Percentiles rank a stretch among this genome's conserved stretches.
These are phyloP conservation scores for Conus betulinus DNA, from an alignment of 1,140 invertebrate genomes.

Conservation along the genomic window DNA sequence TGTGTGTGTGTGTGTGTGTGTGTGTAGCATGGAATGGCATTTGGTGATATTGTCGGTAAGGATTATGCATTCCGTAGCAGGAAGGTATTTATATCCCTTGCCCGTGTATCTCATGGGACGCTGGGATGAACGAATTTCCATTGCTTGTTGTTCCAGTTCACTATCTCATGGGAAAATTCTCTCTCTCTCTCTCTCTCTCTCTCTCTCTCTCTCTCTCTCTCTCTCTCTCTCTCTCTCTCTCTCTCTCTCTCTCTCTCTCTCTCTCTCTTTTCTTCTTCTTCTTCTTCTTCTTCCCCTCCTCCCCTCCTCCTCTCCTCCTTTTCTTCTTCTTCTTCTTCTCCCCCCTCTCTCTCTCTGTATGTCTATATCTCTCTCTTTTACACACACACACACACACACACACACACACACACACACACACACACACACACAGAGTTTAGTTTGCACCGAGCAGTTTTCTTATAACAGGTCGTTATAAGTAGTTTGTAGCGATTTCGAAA, in stretches of 20 bases:
- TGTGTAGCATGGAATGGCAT: not conserved
- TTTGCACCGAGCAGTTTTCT: no score
- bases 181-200: not conserved
- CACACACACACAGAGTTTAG: no score
- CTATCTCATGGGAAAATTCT: not conserved
- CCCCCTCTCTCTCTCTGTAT: no score
- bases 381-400: no score
- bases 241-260: not conserved
- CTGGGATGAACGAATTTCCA: not conserved
- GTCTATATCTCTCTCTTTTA: no score
- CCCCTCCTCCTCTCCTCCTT: not conserved
- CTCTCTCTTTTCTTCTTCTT: not conserved
- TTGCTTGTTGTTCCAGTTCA: not conserved
- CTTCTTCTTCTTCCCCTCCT: not conserved
- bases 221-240: not conserved
- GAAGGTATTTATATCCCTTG: not conserved
- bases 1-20: no score
- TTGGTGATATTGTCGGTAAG: not conserved
- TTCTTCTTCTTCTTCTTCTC: not conserved
- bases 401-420: no score
- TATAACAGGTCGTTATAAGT: no score
- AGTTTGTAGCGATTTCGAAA: no score
- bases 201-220: not conserved
- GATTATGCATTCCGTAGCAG: not conserved
- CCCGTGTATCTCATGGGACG: not conserved